Evolutionary conservation across 2,888 invertebrate genomes (phyloP).

Genomic region (Reticulitermes lucifugus): DNA sequence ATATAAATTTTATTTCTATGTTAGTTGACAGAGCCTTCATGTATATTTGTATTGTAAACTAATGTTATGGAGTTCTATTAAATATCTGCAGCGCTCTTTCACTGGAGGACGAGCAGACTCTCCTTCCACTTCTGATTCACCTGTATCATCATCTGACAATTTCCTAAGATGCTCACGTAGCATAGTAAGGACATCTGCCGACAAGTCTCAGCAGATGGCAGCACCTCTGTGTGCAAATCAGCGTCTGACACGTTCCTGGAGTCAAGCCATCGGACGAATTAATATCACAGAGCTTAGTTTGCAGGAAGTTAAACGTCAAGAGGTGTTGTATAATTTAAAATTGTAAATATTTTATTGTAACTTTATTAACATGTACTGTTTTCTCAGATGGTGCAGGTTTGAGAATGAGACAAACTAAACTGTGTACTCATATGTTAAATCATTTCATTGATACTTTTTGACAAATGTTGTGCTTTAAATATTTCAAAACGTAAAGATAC

Average conservation of each 20-base stretch:
- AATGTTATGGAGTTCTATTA: too few species aligned
- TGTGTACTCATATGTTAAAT: too few species aligned
- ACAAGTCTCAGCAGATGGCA: neutral
- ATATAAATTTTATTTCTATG: too few species aligned
- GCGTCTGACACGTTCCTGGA: constrained; percentile 1
- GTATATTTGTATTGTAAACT: too few species aligned
- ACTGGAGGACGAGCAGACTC: neutral
- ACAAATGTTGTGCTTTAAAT: too few species aligned
- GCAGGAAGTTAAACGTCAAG: constrained; percentile 5
- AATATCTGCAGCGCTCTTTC: neutral
- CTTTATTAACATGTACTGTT: too few species aligned
- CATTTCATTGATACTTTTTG: too few species aligned
- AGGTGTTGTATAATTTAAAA: neutral
- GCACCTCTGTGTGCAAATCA: neutral
- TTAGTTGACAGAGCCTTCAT: too few species aligned
- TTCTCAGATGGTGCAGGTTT: too few species aligned
- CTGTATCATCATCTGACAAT: neutral
- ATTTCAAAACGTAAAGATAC: too few species aligned
- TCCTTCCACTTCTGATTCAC: neutral
- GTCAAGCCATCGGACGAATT: neutral
- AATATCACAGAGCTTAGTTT: neutral
- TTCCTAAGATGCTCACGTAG: neutral
- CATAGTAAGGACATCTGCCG: neutral
- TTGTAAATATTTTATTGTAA: too few species aligned
- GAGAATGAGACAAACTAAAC: too few species aligned